phyloP scores from a whole-genome alignment of 2,888 invertebrate species.

The Palloptera scutellata region DNA sequence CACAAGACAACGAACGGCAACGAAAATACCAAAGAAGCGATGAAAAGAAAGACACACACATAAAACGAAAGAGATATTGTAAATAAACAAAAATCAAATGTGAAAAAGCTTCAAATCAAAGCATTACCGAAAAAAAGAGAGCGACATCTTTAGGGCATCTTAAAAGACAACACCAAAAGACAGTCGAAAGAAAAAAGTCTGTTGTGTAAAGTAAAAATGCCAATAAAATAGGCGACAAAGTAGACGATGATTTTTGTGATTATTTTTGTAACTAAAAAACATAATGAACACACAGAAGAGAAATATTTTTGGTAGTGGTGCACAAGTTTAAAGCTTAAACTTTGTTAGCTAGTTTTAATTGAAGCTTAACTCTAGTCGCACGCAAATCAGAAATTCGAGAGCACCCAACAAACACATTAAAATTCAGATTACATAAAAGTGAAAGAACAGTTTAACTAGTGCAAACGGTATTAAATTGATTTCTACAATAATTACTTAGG shows the following conservation, averaged over 20 bases:
- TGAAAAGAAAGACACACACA: not conserved
- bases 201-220: not conserved
- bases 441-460: conserved; percentile 9
- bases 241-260: not conserved
- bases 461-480: not conserved
- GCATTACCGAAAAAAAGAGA: not conserved
- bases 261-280: not conserved
- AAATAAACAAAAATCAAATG: not conserved
- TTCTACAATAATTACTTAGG: not conserved
- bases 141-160: conserved; percentile 6
- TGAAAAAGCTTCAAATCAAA: not conserved
- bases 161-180: conserved; percentile 17
- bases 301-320: conserved; percentile 28
- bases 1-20: conserved; percentile 4
- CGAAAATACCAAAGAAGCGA: conserved; percentile 1
- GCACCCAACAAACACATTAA: no score
- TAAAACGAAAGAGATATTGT: not conserved
- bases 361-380: conserved; percentile 44
- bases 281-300: not conserved
- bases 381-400: conserved; percentile 21
- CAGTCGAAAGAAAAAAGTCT: not conserved
- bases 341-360: conserved; percentile 40
- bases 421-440: conserved; percentile 6
- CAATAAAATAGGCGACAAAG: not conserved
- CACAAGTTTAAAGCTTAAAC: conserved; percentile 31